Evolutionary conservation across 2,797 vertebrate genomes (phyloP), one percentile per base, ranked within the genome.

Genomic region (Chelon labrosus): DNA sequence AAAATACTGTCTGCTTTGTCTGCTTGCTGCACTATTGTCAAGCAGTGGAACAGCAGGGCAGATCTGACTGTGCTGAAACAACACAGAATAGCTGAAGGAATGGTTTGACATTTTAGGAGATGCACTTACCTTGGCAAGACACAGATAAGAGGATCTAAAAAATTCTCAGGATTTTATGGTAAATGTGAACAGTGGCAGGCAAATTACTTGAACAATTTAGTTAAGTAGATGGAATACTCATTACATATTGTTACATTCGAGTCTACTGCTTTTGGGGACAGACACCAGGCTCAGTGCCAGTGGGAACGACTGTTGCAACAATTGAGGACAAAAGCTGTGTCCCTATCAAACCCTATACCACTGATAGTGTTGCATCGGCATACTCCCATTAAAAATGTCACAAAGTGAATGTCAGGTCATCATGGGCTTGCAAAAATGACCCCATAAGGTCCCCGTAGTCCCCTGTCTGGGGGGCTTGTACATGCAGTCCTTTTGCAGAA

Each of bases 1-100:
- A 73, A 67, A 47, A 64, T 65, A 47, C 62, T 42, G 65, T 53
- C 57, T 59, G 5, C 56, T 69, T 70, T 55, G 61, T 74, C 56
- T 74, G 64, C 37, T 73, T 67, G 35, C 65, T 42, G 50, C 38
- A 60, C 22, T 38, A 38, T 67, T 76, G 79, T 70, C 19, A 50
- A 47, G 61, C 42, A 50, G 35, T 17, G 53, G 31, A 52, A 52
- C 52, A 47, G 25, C 7, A 9, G 38, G 20, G 47, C 58, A 47
- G 72, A 73, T 22, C 57, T 46, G 50, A 37, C 53, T 27, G 19
- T 13, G 42, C 39, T 53, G 65, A 56, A 52, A 67, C 37, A 46
- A 55, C 51, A 4, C 27, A 63, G 42, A 41, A 27, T 10, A 70
- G 37, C 22, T 35, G 19, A 56, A 38, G 56, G 31, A 79, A 60